Conservation (phyloP, 1,140 invertebrate species). For the Solenopsis invicta region DNA sequence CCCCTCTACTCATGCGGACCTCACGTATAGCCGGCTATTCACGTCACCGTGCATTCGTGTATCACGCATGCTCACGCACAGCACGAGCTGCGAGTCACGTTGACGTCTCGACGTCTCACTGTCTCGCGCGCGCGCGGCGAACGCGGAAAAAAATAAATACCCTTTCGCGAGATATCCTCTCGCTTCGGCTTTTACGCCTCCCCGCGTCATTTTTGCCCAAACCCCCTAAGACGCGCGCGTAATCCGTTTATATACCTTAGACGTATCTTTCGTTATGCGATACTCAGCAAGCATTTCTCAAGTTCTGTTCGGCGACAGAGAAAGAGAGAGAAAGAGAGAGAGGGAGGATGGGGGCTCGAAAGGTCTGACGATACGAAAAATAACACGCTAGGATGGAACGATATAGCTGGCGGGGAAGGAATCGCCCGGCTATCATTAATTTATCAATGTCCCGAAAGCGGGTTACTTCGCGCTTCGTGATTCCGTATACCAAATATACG, state of each 20-base stretch:
- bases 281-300: neutral
- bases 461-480: conserved; percentile 66
- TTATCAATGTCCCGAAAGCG: conserved; percentile 66
- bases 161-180: conserved; percentile 40
- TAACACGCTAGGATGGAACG: neutral
- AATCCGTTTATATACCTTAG: conserved; percentile 18
- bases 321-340: neutral
- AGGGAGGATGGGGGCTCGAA: neutral
- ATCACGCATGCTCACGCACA: conserved; percentile 71
- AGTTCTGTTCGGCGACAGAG: neutral
- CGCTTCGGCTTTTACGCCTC: conserved; percentile 22
- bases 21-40: conserved; percentile 77
- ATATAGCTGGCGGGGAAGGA: conserved; percentile 32
- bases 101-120: conserved; percentile 71
- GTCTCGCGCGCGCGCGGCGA: conserved; percentile 53
- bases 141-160: conserved; percentile 74
- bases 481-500: conserved; percentile 62
- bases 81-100: conserved; percentile 77
- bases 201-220: neutral
- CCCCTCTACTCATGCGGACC: conserved; percentile 65
- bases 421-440: conserved; percentile 57
- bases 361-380: conserved; percentile 16
- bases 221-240: neutral
- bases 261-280: conserved; percentile 16
- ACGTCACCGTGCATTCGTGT: conserved; percentile 75